Evolutionary conservation across 1,140 invertebrate species (phyloP).

Genomic region (Pseudomyrmex dendroicus): DNA sequence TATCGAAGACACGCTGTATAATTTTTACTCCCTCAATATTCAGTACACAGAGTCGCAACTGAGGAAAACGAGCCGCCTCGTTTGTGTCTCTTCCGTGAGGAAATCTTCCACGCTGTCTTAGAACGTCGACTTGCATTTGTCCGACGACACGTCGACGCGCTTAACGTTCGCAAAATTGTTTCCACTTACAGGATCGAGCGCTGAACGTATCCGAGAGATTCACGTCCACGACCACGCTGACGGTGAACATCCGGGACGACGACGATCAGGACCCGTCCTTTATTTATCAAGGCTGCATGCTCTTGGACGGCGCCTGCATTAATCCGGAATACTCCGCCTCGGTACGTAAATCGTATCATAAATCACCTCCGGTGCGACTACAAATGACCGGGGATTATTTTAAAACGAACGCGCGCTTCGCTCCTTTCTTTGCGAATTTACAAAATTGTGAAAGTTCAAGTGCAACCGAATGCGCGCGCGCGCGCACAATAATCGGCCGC

Average conservation of each 20-base stretch:
- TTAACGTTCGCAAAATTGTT: constrained; percentile 43
- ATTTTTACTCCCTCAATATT: too few relatives aligned
- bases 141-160: neutral
- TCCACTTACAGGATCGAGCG: constrained; percentile 90
- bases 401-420: neutral
- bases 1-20: neutral
- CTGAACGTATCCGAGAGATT: constrained; percentile 90
- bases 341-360: constrained; percentile 81
- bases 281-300: constrained; percentile 92
- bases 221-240: constrained; percentile 93
- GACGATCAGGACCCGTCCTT: constrained; percentile 96
- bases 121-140: constrained; percentile 14
- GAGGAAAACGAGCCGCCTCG: too few relatives aligned
- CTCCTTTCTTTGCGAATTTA: neutral
- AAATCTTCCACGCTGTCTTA: neutral
- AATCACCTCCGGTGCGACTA: constrained; percentile 2
- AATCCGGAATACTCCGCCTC: constrained; percentile 92
- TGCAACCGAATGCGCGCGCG: neutral
- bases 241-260: constrained; percentile 93
- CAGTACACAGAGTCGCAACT: too few relatives aligned
- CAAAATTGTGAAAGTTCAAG: constrained; percentile 1
- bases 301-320: constrained; percentile 92
- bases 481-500: constrained; percentile 17
- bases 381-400: neutral
- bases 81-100: too few relatives aligned